Percentiles rank a stretch among this genome's conserved stretches.
phyloP scores from a whole-genome alignment of 2,888 invertebrate genomes.

The Xiphydria camelus region DNA sequence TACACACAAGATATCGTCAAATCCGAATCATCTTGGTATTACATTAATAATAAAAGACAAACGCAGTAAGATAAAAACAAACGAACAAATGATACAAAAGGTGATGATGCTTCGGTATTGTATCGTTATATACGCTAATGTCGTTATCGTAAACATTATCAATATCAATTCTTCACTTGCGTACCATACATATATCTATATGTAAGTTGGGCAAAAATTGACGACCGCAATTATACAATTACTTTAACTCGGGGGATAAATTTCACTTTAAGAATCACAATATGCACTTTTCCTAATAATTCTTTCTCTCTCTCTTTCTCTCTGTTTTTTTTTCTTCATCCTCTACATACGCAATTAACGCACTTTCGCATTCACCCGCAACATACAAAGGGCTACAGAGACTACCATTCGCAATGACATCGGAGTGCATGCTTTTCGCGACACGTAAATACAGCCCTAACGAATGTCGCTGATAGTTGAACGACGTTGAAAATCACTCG shows the following conservation, averaged over 20 bases:
- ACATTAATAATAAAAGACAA: conserved; percentile 57
- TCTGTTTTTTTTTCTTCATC: background rate
- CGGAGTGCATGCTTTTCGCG: conserved; percentile 18
- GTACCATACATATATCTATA: conserved; percentile 30
- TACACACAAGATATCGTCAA: conserved; percentile 49
- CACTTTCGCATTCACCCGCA: background rate
- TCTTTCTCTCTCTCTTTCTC: conserved; percentile 6
- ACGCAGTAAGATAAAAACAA: conserved; percentile 55
- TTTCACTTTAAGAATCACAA: conserved; percentile 24
- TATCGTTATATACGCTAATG: conserved; percentile 18
- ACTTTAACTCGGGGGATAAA: conserved; percentile 8
- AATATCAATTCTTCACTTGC: conserved; percentile 32
- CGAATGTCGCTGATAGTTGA: background rate
- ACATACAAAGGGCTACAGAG: background rate
- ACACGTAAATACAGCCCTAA: conserved; percentile 21
- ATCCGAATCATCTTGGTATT: conserved; percentile 49
- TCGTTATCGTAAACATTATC: conserved; percentile 24
- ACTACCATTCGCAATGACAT: background rate
- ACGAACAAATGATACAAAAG: conserved; percentile 56
- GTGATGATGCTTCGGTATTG: conserved; percentile 47
- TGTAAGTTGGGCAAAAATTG: conserved; percentile 50
- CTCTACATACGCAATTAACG: background rate
- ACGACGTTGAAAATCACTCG: conserved; percentile 15
- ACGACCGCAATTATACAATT: conserved; percentile 39
- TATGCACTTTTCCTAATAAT: conserved; percentile 17